phyloP scores from a whole-genome alignment of 2,113 vertebrate species.

The Halcyon malimbica region DNA sequence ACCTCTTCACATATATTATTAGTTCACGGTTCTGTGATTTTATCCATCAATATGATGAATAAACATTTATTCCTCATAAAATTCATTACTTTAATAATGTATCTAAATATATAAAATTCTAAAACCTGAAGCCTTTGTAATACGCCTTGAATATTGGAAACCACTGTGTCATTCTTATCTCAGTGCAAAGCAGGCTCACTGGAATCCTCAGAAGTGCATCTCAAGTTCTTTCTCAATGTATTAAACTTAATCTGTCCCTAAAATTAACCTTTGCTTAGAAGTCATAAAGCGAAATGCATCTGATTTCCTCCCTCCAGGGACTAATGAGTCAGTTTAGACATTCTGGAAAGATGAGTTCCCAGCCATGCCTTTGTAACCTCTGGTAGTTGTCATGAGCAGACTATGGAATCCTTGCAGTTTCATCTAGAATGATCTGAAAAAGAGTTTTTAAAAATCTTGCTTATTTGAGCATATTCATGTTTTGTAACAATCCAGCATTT shows the following conservation, averaged over 20 bases:
- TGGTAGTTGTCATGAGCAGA: conserved; percentile 66
- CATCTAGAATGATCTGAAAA: conserved; percentile 75
- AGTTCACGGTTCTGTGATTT: conserved; percentile 20
- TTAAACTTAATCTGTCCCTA: not conserved
- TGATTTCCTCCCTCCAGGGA: conserved; percentile 11
- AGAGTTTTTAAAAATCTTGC: conserved; percentile 27
- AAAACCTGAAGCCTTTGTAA: conserved; percentile 21
- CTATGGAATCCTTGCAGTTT: conserved; percentile 56
- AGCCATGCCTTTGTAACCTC: not conserved
- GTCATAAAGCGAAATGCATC: not conserved
- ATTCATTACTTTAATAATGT: conserved; percentile 3
- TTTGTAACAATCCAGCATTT: conserved; percentile 37
- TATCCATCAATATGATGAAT: conserved; percentile 76
- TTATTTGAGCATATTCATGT: conserved; percentile 33
- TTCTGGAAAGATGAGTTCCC: not conserved
- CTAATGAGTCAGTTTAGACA: not conserved
- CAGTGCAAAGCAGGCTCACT: not conserved
- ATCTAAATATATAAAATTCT: conserved; percentile 32
- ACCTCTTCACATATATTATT: conserved; percentile 28
- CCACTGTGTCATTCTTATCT: not conserved
- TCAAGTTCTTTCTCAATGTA: not conserved
- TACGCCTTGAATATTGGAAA: conserved; percentile 17
- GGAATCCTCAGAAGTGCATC: conserved; percentile 20
- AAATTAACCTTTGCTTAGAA: conserved; percentile 21
- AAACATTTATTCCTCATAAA: conserved; percentile 19